phyloP scores from a whole-genome alignment of 2,113 vertebrate genomes.

The Coryphaenoides rupestris region DNA sequence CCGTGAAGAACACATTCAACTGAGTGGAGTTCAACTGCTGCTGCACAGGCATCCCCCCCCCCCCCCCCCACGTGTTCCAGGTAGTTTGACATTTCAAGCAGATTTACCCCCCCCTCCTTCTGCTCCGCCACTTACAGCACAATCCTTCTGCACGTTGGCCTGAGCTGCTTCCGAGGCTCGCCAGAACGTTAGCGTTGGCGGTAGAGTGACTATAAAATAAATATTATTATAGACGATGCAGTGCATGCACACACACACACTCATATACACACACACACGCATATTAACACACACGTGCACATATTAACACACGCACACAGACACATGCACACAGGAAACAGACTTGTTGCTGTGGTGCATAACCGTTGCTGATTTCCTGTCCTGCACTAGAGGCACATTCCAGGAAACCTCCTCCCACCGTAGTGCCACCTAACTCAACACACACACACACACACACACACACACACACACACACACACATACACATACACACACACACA shows the following conservation, averaged over 20 bases:
- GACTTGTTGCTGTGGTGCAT: slow-evolving; percentile 63
- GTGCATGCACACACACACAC: not conserved
- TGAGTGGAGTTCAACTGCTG: slow-evolving; percentile 10
- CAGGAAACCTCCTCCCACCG: slow-evolving; percentile 66
- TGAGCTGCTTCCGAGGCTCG: slow-evolving; percentile 24
- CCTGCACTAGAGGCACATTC: slow-evolving; percentile 70
- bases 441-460: slow-evolving; percentile 2
- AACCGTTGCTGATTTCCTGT: slow-evolving; percentile 75
- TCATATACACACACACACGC: not conserved
- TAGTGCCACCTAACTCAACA: slow-evolving; percentile 42
- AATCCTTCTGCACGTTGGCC: not conserved
- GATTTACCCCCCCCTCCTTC: not conserved
- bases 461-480: slow-evolving; percentile 7
- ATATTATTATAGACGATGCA: not conserved
- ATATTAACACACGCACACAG: not conserved
- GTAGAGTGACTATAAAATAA: not conserved
- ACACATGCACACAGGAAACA: slow-evolving; percentile 61
- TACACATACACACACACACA: slow-evolving; percentile 7
- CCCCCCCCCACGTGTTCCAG: not conserved
- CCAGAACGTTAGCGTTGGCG: slow-evolving; percentile 25
- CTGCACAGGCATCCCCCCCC: not conserved
- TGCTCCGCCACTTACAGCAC: not conserved
- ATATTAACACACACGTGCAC: too few relatives aligned
- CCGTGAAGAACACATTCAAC: not conserved
- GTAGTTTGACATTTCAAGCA: not conserved